Base-by-base conservation (phyloP, 2,113 vertebrate species). In the Hemibagrus wyckioides region DNA sequence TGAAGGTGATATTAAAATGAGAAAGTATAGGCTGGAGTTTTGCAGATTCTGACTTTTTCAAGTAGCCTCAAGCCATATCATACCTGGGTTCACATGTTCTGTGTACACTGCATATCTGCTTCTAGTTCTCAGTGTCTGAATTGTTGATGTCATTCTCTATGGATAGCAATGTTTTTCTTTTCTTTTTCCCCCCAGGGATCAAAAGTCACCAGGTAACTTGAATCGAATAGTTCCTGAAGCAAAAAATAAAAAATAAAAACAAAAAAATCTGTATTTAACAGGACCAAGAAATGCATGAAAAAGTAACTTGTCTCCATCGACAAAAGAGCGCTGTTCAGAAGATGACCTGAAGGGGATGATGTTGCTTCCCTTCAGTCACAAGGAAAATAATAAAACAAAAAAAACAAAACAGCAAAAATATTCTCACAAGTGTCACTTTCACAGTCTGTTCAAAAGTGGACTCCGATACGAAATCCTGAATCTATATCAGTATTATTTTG, bases 41-140 rank as follows among this genome's bases (percentile, higher is more conserved):
- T 86, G 23, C 52, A 52, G 33, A 86, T 44, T 44, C 33, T 17
- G 75, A 52, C 44, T 48, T 61, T 41, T 39, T 81, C 7, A 84
- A 13, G 21, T 17, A 86, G 69, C 75, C 76, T 75, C 21, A 33
- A 87, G 75, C 41, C 83, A 80, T 57, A 48, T 65, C 17, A 75
- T 86, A 88, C 81, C 86, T 85, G 79, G 83, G 56, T 83, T 82
- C 36, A 83, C 65, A 63, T 85, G 56, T 81, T 71, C 71, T 33
- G 52, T 80, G 63, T 69, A 57, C 63, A 81, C 61, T 71, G 77
- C 25, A 44, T 85, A 54, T 30, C 25, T 88, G 8, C 21, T 87
- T 36, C 69, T 65, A 80, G 75, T 85, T 61, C 57, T 82, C 87
- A 85, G 67, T 61, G 84, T 87, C 83, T 84, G 63, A 84, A 77